These are phyloP conservation scores for Silvanus unidentatus DNA, from an alignment of 2,888 invertebrate genomes.

Conservation along the genomic window DNA sequence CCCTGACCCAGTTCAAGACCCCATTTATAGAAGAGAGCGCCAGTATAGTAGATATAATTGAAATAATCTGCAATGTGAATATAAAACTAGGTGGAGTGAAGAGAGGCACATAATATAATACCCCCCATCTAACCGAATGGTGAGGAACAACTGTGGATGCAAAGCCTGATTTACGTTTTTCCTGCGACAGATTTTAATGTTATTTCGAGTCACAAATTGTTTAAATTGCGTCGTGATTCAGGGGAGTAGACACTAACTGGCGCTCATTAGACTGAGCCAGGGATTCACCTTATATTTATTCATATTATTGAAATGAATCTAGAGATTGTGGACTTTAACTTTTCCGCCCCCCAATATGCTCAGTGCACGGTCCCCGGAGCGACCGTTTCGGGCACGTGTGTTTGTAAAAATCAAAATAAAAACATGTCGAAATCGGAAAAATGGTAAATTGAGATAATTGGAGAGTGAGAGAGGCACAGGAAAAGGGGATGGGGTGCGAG, in stretches of 20 bases:
- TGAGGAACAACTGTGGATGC: constrained; percentile 38
- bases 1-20: no score
- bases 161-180: constrained; percentile 50
- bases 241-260: constrained; percentile 47
- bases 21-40: no score
- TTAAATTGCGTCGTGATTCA: constrained; percentile 52
- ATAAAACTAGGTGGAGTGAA: constrained; percentile 16
- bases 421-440: no score
- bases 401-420: no score
- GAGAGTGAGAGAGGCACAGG: no score
- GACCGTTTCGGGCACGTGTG: no score
- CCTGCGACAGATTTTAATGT: constrained; percentile 50
- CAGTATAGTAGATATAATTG: constrained; percentile 4
- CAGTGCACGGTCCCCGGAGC: no score
- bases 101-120: constrained; percentile 15
- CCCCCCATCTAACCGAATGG: constrained; percentile 17
- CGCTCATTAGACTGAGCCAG: constrained; percentile 46
- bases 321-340: constrained; percentile 28
- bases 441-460: no score
- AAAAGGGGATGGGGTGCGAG: no score
- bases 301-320: constrained; percentile 48
- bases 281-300: constrained; percentile 48
- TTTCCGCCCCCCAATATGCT: constrained; percentile 13
- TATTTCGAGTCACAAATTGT: constrained; percentile 52
- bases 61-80: constrained; percentile 10